Evolutionary conservation across 2,888 invertebrate species (phyloP).

Genomic region (Frankliniella intonsa): DNA sequence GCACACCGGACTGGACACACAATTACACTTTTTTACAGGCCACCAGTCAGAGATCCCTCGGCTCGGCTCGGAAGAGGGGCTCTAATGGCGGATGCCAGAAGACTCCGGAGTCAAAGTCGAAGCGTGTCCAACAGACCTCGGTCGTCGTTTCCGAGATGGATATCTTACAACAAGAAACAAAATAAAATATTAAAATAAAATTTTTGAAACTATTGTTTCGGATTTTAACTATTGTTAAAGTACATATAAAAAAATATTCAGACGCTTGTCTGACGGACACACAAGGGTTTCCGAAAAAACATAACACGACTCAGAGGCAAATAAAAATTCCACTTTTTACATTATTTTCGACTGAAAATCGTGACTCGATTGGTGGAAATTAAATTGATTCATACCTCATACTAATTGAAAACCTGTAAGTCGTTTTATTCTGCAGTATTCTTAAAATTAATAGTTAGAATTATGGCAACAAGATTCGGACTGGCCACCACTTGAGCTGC

Average conservation of each 20-base stretch:
- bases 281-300: not conserved
- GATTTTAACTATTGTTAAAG: not conserved
- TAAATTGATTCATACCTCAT: not conserved
- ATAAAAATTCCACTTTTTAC: not conserved
- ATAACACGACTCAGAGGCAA: not conserved
- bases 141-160: not conserved
- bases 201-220: not conserved
- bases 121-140: not conserved
- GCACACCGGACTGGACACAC: slow-evolving; percentile 8
- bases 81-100: slow-evolving; percentile 14
- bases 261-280: not conserved
- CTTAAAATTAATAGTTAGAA: not conserved
- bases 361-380: not conserved
- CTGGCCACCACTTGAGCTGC: not conserved
- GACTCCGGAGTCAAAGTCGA: not conserved
- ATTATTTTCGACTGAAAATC: not conserved
- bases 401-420: not conserved
- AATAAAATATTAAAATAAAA: not conserved
- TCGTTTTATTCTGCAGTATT: not conserved
- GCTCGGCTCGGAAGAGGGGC: slow-evolving; percentile 23
- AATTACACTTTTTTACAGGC: slow-evolving; percentile 3
- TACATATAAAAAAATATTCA: not conserved
- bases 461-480: not conserved
- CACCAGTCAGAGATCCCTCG: not conserved
- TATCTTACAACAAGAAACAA: not conserved